phyloP scores from a whole-genome alignment of 2,797 vertebrate species.

The Mus caroli region DNA sequence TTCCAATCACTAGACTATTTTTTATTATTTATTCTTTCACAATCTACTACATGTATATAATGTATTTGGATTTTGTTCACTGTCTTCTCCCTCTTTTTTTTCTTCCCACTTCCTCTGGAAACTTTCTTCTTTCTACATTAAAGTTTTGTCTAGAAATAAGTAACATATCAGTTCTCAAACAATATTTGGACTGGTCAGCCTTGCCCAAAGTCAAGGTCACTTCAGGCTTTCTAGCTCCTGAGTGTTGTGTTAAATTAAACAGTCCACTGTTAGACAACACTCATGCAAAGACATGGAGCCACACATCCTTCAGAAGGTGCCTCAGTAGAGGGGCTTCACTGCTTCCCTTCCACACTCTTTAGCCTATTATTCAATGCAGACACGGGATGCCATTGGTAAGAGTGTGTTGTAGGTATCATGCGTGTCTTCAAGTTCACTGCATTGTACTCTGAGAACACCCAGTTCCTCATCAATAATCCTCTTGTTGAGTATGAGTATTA shows the following conservation, averaged over 20 bases:
- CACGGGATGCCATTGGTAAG: neutral
- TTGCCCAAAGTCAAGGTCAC: neutral
- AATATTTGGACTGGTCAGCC: neutral
- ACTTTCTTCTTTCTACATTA: neutral
- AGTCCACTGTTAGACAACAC: neutral
- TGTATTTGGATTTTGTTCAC: neutral
- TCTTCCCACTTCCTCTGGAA: neutral
- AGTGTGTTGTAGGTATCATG: neutral
- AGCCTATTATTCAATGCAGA: neutral
- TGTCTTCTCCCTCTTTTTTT: neutral
- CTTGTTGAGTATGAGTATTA: neutral
- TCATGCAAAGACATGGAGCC: neutral
- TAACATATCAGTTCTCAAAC: neutral
- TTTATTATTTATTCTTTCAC: neutral
- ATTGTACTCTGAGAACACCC: neutral
- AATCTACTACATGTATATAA: neutral
- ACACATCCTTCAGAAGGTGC: neutral
- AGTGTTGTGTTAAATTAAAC: neutral
- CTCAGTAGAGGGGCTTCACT: neutral
- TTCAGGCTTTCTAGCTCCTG: too few relatives aligned
- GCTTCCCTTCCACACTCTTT: neutral
- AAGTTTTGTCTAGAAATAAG: conserved; percentile 15
- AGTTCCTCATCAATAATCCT: neutral
- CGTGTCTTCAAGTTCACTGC: neutral
- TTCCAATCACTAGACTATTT: neutral